Conservation (phyloP, 2,888 invertebrate species). For the Andrena flavipes region DNA sequence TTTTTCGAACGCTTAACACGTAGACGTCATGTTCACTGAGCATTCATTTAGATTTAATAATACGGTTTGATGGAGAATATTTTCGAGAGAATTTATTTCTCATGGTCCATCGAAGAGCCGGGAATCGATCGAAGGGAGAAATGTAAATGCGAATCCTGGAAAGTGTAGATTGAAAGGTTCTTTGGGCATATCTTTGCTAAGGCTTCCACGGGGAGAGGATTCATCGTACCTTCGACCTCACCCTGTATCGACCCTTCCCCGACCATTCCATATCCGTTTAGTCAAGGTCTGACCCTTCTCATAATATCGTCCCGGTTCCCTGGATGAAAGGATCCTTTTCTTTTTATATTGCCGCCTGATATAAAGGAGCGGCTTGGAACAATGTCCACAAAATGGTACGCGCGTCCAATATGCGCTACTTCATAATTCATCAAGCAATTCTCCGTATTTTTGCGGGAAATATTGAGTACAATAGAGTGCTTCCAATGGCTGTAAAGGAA, state of each 20-base stretch:
- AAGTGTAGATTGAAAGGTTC: constrained; percentile 66
- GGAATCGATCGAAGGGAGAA: constrained; percentile 23
- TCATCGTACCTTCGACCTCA: constrained; percentile 56
- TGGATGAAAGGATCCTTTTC: not conserved
- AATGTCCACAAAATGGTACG: constrained; percentile 29
- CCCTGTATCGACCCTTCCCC: constrained; percentile 29
- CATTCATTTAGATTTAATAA: not conserved
- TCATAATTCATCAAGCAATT: constrained; percentile 5
- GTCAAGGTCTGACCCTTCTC: constrained; percentile 38
- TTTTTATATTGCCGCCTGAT: constrained; percentile 28
- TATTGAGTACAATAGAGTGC: no score
- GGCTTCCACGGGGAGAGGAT: constrained; percentile 54
- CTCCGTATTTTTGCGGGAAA: not conserved
- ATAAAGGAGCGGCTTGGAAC: not conserved
- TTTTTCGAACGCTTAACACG: not conserved
- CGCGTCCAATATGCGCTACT: constrained; percentile 25
- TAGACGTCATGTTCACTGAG: not conserved
- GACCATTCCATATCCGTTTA: constrained; percentile 42
- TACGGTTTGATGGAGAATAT: not conserved
- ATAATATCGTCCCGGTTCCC: constrained; percentile 18
- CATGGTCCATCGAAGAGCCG: not conserved
- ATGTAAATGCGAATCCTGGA: constrained; percentile 54
- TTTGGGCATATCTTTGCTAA: constrained; percentile 46
- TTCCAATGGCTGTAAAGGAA: no score
- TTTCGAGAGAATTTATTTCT: not conserved